Evolutionary conservation across 1,140 invertebrate genomes (phyloP), one percentile per base, ranked within the genome.

Genomic region (Orchestia grillus): DNA sequence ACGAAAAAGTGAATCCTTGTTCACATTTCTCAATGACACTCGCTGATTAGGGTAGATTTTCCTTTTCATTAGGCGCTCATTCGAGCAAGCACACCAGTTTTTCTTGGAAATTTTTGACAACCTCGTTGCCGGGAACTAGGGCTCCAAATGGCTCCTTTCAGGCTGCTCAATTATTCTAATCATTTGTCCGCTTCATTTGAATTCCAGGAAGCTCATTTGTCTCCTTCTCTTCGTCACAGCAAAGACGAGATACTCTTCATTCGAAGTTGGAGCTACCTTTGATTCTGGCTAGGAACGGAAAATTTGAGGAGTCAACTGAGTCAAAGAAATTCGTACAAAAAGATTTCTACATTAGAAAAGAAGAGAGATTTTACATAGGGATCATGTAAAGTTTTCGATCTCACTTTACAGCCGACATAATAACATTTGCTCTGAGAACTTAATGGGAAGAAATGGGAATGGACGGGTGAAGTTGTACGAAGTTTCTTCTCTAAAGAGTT

Each of bases 111-210:
- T 77, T 77, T 77, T 77, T 77, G 62, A 77, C 28, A 77, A 36
- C 36, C 62, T 15, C 62, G 28, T 77, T 77, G 62, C 62, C 11
- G 36, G 62, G 62, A 77, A 77, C 15, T 77, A 77, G 3, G 62
- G 62, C 28, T 36, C n/a, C 62, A 77, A 77, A 77, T 77, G 62
- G 15, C 62, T 77, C 62, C 62, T 77, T 77, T 77, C 11, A 77
- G 62, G 62, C 62, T 77, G 62, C 28, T 77, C 62, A 77, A 77
- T 77, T 77, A 77, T 77, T 77, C 62, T 77, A 77, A 77, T 77
- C 62, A 77, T 77, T 77, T 77, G 62, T 77, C 62, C 62, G 62
- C 62, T 77, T 77, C 62, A 77, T 77, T 77, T 77, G 62, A 77
- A 77, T 77, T 19, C 1, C 62, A 77, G 62, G 62, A 77, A 77